These are phyloP conservation scores for Aphelinus atriplicis DNA, from an alignment of 1,140 invertebrate species.

Conservation along the genomic window DNA sequence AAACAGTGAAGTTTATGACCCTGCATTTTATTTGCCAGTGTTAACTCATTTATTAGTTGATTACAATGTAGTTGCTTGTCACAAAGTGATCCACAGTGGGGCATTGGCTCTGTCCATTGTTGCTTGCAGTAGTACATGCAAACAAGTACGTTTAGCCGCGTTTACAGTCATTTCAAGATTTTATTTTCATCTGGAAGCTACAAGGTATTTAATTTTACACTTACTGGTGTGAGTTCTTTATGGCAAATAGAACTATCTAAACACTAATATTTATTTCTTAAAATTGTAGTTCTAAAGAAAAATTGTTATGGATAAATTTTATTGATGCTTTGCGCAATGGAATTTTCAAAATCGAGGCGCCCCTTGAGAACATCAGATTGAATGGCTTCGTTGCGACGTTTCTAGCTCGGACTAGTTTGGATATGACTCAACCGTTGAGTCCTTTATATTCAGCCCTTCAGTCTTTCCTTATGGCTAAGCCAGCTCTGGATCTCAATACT, in stretches of 20 bases:
- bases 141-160: constrained; percentile 70
- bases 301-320: constrained; percentile 63
- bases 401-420: constrained; percentile 72
- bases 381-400: constrained; percentile 77
- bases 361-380: constrained; percentile 66
- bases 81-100: constrained; percentile 73
- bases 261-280: constrained; percentile 5
- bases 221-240: not conserved
- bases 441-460: constrained; percentile 75
- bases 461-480: constrained; percentile 77
- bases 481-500: constrained; percentile 72
- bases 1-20: constrained; percentile 71
- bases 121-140: constrained; percentile 71
- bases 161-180: constrained; percentile 75
- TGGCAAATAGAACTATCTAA: not conserved
- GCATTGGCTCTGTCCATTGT: constrained; percentile 73
- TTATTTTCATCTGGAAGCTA: constrained; percentile 74
- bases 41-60: constrained; percentile 73
- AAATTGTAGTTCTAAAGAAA: constrained; percentile 63
- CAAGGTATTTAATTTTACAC: constrained; percentile 64
- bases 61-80: constrained; percentile 72
- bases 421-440: constrained; percentile 74
- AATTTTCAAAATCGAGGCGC: constrained; percentile 51
- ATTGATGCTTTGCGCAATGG: constrained; percentile 67
- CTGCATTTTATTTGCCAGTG: constrained; percentile 77